These are phyloP conservation scores for Epinephelus moara DNA, from an alignment of 2,113 vertebrate species.

Conservation along the genomic window DNA sequence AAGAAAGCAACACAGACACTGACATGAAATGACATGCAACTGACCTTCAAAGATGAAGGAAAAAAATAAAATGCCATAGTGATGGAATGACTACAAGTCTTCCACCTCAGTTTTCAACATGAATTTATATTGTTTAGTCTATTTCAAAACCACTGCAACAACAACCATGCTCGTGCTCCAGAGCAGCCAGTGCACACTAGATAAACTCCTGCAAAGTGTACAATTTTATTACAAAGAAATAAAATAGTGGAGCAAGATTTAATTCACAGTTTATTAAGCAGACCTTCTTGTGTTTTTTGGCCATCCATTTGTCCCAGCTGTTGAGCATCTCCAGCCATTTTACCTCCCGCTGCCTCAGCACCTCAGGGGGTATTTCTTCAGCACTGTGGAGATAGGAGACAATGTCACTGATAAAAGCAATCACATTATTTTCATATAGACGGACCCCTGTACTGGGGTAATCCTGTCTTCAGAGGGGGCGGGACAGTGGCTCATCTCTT, in stretches of 20 bases:
- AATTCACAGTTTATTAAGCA: conserved; percentile 20
- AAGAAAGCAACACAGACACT: background rate
- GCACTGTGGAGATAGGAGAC: conserved; percentile 57
- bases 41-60: background rate
- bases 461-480: background rate
- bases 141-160: background rate
- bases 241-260: background rate
- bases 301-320: conserved; percentile 99
- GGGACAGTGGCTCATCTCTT: conserved; percentile 41
- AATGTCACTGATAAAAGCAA: conserved; percentile 6
- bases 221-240: background rate
- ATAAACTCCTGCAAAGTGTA: background rate
- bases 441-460: background rate
- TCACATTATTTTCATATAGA: background rate
- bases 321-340: conserved; percentile 99
- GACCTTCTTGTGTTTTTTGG: conserved; percentile 98
- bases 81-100: background rate
- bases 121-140: background rate
- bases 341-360: conserved; percentile 92
- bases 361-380: conserved; percentile 90
- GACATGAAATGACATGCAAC: background rate
- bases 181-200: background rate
- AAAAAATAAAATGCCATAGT: background rate
- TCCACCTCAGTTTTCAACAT: background rate
- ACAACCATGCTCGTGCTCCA: background rate